Evolutionary conservation across 2,113 vertebrate genomes (phyloP), one percentile per base, ranked within the genome.

Genomic region (Macrotus californicus): DNA sequence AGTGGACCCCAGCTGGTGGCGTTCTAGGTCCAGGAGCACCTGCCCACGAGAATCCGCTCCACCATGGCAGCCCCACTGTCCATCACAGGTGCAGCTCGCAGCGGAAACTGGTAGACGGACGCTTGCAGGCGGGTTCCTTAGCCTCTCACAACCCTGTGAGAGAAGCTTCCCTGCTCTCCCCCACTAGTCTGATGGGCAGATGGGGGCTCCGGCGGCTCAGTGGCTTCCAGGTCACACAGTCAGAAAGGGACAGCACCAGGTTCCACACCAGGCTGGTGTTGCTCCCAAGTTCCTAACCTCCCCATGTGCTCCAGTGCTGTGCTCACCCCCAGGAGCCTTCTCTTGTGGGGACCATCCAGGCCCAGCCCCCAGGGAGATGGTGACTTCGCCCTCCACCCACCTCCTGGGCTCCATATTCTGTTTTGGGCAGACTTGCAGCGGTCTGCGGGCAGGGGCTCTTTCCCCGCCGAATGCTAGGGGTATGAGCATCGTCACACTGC

Each of bases 191-290:
- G 54, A 41, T 11, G 72, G 81, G 16, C 10, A 31, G n/a, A 21
- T 2, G 5, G 39, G 4, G 12, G 7, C 48, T 43, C 6, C 0
- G 31, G 34, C 31, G 75, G 22, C 3, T 64, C 26, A 3, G 0
- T 12, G 82, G 34, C 69, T 26, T 77, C 56, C 24, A 19, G 80
- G 15, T 70, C 59, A 29, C 31, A 4, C 14, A 54, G 31, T 61
- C 5, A 70, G 48, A 52, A n/a, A 36, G 70, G 67, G 41, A 10
- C 19, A 43, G 36, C 67, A 76, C 36, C 1, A 52, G 18, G 4
- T 11, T 43, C 76, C 39, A 24, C 31, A 26, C 22, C 22, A 75
- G 66, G 31, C 34, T 31, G 43, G 0, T 31, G 10, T n/a, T 41
- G 13, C 66, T 56, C 11, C 85, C 34, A 70, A 21, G 50, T 31